These are phyloP conservation scores for Zaprionus camerounensis DNA, from an alignment of 1,140 invertebrate genomes.

Conservation along the genomic window DNA sequence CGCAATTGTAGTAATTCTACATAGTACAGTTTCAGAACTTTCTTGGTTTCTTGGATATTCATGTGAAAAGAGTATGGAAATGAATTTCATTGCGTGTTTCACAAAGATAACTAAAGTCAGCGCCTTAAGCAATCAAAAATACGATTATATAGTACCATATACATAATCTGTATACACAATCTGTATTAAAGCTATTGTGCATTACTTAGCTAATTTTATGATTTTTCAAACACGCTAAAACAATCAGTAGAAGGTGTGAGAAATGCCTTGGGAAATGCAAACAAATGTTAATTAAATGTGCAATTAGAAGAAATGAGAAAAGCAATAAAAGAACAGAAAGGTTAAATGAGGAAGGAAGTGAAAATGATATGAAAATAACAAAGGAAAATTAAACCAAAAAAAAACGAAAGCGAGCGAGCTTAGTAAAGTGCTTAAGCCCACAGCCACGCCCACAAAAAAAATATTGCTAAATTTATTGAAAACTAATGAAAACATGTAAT, in stretches of 20 bases:
- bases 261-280: slow-evolving; percentile 36
- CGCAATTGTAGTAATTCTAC: not conserved
- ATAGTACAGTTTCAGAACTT: not conserved
- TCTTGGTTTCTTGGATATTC: not conserved
- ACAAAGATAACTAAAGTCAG: slow-evolving; percentile 27
- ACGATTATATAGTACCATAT: slow-evolving; percentile 2
- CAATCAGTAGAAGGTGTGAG: slow-evolving; percentile 26
- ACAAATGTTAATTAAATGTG: slow-evolving; percentile 75
- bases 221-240: slow-evolving; percentile 36
- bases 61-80: not conserved
- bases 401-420: slow-evolving; percentile 27
- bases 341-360: slow-evolving; percentile 2
- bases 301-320: slow-evolving; percentile 66
- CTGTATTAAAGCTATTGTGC: not conserved
- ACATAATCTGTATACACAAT: slow-evolving; percentile 10
- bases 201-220: not conserved
- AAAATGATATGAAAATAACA: slow-evolving; percentile 6
- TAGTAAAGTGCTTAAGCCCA: slow-evolving; percentile 45
- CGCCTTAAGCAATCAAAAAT: slow-evolving; percentile 32
- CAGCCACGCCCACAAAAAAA: slow-evolving; percentile 36
- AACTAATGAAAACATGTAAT: slow-evolving; percentile 11
- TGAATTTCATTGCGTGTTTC: slow-evolving; percentile 31
- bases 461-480: slow-evolving; percentile 19
- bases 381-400: not conserved
- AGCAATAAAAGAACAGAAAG: slow-evolving; percentile 34